These are phyloP conservation scores for Celastrina argiolus DNA, from an alignment of 2,888 invertebrate species.

Conservation along the genomic window DNA sequence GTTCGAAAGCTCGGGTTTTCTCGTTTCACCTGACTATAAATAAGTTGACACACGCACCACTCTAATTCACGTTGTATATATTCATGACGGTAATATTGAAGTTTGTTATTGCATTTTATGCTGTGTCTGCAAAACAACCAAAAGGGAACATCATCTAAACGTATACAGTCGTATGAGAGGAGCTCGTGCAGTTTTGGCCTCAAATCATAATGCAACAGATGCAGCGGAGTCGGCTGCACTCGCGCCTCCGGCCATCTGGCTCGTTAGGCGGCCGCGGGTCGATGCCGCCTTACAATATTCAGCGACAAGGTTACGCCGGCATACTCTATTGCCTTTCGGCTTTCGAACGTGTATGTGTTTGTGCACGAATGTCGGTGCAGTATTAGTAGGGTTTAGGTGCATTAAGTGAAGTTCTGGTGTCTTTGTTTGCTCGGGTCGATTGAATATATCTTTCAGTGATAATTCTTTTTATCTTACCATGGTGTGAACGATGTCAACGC, in stretches of 20 bases:
- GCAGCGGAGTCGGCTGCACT: neutral
- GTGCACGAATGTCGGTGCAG: neutral
- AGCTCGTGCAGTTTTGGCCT: neutral
- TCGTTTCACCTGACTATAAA: neutral
- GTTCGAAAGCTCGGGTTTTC: neutral
- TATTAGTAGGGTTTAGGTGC: neutral
- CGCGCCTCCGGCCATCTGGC: slow-evolving; percentile 9
- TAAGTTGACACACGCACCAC: too few relatives aligned
- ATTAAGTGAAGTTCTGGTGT: neutral
- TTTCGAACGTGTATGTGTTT: neutral
- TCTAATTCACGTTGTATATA: too few relatives aligned
- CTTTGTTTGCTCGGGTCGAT: neutral
- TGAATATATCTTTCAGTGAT: neutral
- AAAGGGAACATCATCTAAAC: neutral
- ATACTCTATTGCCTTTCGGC: slow-evolving; percentile 7
- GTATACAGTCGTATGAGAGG: neutral
- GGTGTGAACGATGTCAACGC: too few relatives aligned
- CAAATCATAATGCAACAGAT: slow-evolving; percentile 12
- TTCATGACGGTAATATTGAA: too few relatives aligned
- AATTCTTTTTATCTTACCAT: too few relatives aligned
- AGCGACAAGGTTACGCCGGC: slow-evolving; percentile 19
- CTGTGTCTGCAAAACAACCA: neutral
- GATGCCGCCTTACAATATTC: slow-evolving; percentile 18
- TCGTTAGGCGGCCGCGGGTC: slow-evolving; percentile 20
- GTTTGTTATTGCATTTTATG: too few relatives aligned